Percentiles rank a stretch among this genome's conserved stretches.
phyloP scores from a whole-genome alignment of 2,888 invertebrate species.

The Eristalis pertinax region DNA sequence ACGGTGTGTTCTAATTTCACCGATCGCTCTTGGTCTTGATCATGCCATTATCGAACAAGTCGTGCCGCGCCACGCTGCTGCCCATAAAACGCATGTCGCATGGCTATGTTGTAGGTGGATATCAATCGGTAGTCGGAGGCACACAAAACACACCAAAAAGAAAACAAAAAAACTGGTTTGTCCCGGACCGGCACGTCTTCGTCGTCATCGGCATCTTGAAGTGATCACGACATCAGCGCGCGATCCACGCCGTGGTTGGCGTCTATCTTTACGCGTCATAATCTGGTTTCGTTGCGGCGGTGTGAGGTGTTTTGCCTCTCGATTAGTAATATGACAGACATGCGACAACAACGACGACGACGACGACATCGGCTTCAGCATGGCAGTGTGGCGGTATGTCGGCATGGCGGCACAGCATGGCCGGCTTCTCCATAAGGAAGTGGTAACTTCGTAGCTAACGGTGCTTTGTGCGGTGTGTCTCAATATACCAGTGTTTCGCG shows the following conservation, averaged over 20 bases:
- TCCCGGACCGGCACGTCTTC: slow-evolving; percentile 21
- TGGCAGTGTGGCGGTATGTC: not conserved
- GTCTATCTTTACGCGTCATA: slow-evolving; percentile 39
- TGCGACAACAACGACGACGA: slow-evolving; percentile 2
- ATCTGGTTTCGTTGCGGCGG: slow-evolving; percentile 21
- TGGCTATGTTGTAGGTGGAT: slow-evolving; percentile 9
- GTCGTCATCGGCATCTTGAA: slow-evolving; percentile 7
- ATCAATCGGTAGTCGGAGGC: not conserved
- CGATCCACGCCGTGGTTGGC: slow-evolving; percentile 11
- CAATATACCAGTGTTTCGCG: not conserved
- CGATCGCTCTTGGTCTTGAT: slow-evolving; percentile 4
- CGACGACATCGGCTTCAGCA: not conserved
- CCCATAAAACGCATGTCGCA: slow-evolving; percentile 5
- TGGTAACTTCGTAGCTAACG: slow-evolving; percentile 46
- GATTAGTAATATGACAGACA: slow-evolving; percentile 20
- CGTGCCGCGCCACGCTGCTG: not conserved
- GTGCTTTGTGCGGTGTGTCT: slow-evolving; percentile 30
- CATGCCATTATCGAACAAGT: slow-evolving; percentile 25
- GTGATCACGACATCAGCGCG: slow-evolving; percentile 22
- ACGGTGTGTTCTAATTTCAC: slow-evolving; percentile 23
- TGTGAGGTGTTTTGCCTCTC: slow-evolving; percentile 26
- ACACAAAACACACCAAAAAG: not conserved
- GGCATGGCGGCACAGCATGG: not conserved
- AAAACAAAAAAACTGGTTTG: slow-evolving; percentile 21
- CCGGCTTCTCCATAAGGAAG: slow-evolving; percentile 56